Conservation (phyloP, 2,888 invertebrate genomes). For the Torymus tubicola region DNA sequence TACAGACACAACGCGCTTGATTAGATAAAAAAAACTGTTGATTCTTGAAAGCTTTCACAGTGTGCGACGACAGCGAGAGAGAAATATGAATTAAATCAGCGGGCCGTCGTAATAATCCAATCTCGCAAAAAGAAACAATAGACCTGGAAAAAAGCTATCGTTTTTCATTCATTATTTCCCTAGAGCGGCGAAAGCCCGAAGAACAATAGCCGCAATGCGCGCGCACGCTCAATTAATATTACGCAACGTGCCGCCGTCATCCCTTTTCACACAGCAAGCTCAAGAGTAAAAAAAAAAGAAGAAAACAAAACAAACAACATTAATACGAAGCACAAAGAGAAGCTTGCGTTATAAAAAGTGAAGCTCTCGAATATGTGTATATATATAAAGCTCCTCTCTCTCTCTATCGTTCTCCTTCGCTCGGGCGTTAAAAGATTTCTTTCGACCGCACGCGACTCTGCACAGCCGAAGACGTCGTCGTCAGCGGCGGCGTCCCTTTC, state of each 20-base stretch:
- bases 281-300: neutral
- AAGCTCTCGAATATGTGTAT: too few species aligned
- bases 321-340: conserved; percentile 14
- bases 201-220: neutral
- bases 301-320: conserved; percentile 14
- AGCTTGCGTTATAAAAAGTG: neutral
- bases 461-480: neutral
- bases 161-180: neutral
- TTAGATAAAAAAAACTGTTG: too few species aligned
- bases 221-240: conserved; percentile 31
- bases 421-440: conserved; percentile 25
- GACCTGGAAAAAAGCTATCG: too few species aligned
- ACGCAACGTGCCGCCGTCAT: conserved; percentile 8
- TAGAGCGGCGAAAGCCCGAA: neutral
- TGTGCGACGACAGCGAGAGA: too few species aligned
- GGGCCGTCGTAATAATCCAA: too few species aligned
- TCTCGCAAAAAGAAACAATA: too few species aligned
- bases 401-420: neutral
- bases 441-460: too few species aligned
- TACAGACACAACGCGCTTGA: too few species aligned
- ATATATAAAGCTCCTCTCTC: neutral
- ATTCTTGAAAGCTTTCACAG: too few species aligned
- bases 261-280: neutral
- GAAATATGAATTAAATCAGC: too few species aligned
- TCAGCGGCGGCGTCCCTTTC: neutral